A percentile compares a stretch with the other conserved stretches of the same genome.
Evolutionary conservation across 2,797 vertebrate genomes (phyloP).

Genomic region (Eleutherodactylus coqui): DNA sequence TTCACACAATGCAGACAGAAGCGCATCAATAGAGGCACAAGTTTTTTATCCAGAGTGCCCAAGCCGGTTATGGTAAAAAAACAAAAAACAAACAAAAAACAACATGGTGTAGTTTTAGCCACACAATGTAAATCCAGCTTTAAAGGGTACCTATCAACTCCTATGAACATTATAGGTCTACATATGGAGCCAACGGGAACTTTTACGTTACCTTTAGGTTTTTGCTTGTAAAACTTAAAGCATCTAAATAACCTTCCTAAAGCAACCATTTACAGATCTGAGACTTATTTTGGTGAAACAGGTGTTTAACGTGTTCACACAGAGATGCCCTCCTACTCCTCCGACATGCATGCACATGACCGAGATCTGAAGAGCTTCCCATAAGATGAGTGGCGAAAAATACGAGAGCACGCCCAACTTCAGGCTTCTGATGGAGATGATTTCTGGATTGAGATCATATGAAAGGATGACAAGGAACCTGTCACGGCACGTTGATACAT

Average conservation of each 20-base stretch:
- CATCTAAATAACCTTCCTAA: background rate
- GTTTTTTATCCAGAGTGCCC: too few species aligned
- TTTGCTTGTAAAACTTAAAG: background rate
- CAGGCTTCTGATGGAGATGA: conserved; percentile 37
- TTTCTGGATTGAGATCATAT: conserved; percentile 24
- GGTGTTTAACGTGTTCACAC: conserved; percentile 50
- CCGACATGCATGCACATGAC: conserved; percentile 57
- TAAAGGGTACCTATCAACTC: too few species aligned
- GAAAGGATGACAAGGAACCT: conserved; percentile 36
- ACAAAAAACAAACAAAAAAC: too few species aligned
- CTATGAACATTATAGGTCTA: too few species aligned
- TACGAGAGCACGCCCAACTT: conserved; percentile 38
- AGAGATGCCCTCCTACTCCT: conserved; percentile 30
- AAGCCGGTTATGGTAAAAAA: too few species aligned
- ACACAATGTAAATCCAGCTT: too few species aligned
- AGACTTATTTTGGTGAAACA: conserved; percentile 27
- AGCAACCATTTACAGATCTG: conserved; percentile 30
- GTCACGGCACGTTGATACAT: conserved; percentile 38
- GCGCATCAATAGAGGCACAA: too few species aligned
- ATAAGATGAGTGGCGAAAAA: conserved; percentile 22
- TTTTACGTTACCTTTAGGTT: too few species aligned
- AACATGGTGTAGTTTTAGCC: too few species aligned
- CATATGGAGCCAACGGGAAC: too few species aligned
- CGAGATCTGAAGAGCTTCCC: conserved; percentile 1
- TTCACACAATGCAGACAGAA: too few species aligned